These are phyloP conservation scores for Pheucticus melanocephalus DNA, from an alignment of 2,113 vertebrate genomes.

Conservation along the genomic window DNA sequence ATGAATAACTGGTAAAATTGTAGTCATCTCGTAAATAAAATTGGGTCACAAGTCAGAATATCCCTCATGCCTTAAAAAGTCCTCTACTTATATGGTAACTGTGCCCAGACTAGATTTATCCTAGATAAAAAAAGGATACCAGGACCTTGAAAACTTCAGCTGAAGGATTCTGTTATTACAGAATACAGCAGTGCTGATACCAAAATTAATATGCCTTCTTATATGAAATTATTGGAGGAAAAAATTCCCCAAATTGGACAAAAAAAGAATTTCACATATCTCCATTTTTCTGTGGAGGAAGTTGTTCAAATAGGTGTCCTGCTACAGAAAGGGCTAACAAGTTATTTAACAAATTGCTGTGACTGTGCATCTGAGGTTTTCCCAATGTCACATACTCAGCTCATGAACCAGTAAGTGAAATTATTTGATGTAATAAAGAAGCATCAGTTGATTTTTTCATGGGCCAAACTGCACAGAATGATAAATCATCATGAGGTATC, in stretches of 20 bases:
- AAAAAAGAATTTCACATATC: rapidly evolving
- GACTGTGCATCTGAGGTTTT: not conserved
- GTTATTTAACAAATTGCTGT: not conserved
- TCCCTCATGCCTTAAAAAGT: not conserved
- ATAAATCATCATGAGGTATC: not conserved
- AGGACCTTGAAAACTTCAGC: not conserved
- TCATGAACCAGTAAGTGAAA: not conserved
- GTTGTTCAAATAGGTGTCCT: not conserved
- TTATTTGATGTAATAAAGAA: not conserved
- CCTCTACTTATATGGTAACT: not conserved
- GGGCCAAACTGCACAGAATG: not conserved
- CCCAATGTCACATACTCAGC: not conserved
- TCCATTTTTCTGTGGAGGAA: not conserved
- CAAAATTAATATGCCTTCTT: not conserved
- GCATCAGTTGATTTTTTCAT: not conserved
- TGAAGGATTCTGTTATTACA: not conserved
- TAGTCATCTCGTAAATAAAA: not conserved
- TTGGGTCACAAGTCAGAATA: not conserved
- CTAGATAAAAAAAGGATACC: not conserved
- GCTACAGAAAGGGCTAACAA: not conserved
- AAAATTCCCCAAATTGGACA: not conserved
- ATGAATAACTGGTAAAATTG: not conserved
- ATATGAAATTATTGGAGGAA: not conserved
- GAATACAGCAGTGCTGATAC: not conserved
- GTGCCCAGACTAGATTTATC: not conserved